Conservation (phyloP, 2,113 vertebrate genomes). For the Geococcyx californianus region DNA sequence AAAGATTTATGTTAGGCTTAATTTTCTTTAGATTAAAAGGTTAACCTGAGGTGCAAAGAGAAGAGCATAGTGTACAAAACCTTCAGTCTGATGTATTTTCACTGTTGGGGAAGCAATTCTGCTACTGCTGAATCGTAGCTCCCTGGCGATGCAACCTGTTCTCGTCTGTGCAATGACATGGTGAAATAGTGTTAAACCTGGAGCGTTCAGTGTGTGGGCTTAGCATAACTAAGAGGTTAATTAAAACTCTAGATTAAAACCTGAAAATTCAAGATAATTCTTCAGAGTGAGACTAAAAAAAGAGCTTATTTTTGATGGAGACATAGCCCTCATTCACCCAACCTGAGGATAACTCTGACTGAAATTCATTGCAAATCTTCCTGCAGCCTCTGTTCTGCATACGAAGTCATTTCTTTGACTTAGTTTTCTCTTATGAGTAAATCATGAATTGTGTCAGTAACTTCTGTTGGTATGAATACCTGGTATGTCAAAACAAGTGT, state of each 20-base stretch:
- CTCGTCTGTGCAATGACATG: background rate
- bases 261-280: background rate
- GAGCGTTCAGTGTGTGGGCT: background rate
- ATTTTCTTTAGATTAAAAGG: background rate
- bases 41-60: background rate
- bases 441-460: background rate
- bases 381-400: background rate
- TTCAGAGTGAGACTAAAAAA: background rate
- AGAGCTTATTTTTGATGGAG: background rate
- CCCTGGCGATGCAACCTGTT: background rate
- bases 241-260: background rate
- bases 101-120: background rate
- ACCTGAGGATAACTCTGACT: background rate
- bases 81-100: background rate
- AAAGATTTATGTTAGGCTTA: background rate
- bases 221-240: background rate
- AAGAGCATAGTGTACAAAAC: background rate
- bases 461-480: background rate
- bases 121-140: background rate
- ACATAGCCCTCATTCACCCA: background rate
- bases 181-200: background rate
- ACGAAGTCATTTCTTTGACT: background rate
- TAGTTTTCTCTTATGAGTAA: background rate
- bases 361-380: background rate
- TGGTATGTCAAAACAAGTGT: background rate